Evolutionary conservation across 30 jellyfish, hydroid and myxozoan species (phyloP).

Genomic region (Mastigias papua): DNA sequence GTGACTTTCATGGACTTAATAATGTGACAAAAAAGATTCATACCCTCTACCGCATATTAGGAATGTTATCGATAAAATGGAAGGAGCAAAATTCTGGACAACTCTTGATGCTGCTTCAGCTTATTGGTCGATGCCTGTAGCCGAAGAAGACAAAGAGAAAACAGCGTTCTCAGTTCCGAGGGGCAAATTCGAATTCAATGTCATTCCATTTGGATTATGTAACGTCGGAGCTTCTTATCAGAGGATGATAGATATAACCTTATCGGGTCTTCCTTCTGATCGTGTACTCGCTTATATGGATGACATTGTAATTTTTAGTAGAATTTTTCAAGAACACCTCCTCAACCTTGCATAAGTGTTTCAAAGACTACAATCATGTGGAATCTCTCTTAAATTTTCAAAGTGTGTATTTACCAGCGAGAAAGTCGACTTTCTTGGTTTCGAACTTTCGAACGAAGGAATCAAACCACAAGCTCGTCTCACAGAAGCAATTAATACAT

Average conservation of each 20-base stretch:
- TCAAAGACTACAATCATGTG: slow-evolving; percentile 24
- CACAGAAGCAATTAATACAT: slow-evolving; percentile 41
- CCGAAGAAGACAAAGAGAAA: slow-evolving; percentile 55
- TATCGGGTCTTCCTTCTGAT: slow-evolving; percentile 54
- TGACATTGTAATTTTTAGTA: slow-evolving; percentile 56
- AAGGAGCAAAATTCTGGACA: slow-evolving; percentile 74
- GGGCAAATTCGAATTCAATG: slow-evolving; percentile 62
- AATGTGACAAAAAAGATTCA: slow-evolving; percentile 58
- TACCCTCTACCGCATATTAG: slow-evolving; percentile 72
- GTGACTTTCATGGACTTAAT: slow-evolving; percentile 64
- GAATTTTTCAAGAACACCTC: slow-evolving; percentile 58
- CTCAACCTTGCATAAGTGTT: slow-evolving; percentile 50
- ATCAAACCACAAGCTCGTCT: slow-evolving; percentile 67
- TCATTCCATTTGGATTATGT: slow-evolving; percentile 49
- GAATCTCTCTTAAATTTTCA: slow-evolving; percentile 51
- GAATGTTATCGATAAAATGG: slow-evolving; percentile 59
- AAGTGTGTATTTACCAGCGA: slow-evolving; percentile 56
- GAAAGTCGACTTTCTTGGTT: slow-evolving; percentile 58
- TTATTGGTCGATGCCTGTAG: slow-evolving; percentile 61
- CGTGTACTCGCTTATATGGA: slow-evolving; percentile 52
- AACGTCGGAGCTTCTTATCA: slow-evolving; percentile 66
- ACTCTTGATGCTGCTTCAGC: slow-evolving; percentile 69
- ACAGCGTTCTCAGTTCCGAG: slow-evolving; percentile 62
- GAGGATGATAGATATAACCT: slow-evolving; percentile 54
- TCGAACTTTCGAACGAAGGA: slow-evolving; percentile 55